Base-by-base conservation (phyloP, 1,140 invertebrate genomes). In the Lordiphosa stackelbergi region DNA sequence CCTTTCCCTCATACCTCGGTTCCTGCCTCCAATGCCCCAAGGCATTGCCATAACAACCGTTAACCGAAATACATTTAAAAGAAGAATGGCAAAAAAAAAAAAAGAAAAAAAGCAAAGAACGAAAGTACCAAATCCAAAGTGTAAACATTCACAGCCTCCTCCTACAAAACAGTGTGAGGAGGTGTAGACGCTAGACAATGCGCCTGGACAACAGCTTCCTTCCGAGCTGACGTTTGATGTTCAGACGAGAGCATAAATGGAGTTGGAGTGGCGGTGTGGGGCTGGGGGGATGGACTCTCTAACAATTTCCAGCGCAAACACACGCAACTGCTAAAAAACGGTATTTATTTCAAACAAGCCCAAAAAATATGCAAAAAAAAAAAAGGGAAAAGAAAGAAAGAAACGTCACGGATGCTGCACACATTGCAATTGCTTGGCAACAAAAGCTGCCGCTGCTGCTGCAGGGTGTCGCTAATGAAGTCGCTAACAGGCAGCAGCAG, bases 171-270 rank as follows among this genome's bases (percentile, higher is more conserved):
- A 54, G 54, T 66, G 53, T 49, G 56, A 35, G 13, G 7, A 10
- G 37, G 28, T n/a, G 47, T 28, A 11, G 54, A 12, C 31, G 40
- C 24, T 46, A 66, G 51, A 58, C 61, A 64, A 72, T 66, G 62
- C 40, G 53, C 40, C 13, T 45, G 59, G 35, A 51, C 62, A 83
- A 81, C 77, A 81, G 75, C 77, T 81, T 81, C 75, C 75, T 81
- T 81, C 75, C 75, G 77, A 72, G 56, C 71, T 83, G 77, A 83
- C 72, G 72, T 72, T 83, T 81, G 75, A 81, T 81, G 75, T 81
- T 72, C 75, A 75, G 63, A 49, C 65, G 46, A 9, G 22, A 5
- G 28, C 22, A 47, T 9, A 6, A n/a, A 48, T 13, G 10, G 31
- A 38, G 34, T 38, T 37, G 24, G 6, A 31, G 34, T 34, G 31